A percentile compares a stretch with the other conserved stretches of the same genome.
Evolutionary conservation across 1,140 invertebrate genomes (phyloP).

Genomic region (Potamilus streckersoni): DNA sequence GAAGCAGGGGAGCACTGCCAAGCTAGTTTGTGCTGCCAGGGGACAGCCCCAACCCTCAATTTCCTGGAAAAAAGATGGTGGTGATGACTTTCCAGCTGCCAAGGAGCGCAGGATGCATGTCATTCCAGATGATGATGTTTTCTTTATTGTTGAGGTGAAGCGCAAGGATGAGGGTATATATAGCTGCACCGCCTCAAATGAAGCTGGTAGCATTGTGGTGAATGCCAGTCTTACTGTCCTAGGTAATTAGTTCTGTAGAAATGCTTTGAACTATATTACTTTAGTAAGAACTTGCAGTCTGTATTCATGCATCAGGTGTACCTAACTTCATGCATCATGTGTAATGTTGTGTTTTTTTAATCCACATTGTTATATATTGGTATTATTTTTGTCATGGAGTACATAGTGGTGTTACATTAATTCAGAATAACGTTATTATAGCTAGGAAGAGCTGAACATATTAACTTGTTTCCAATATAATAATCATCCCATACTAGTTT

Average conservation of each 20-base stretch:
- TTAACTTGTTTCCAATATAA: no score
- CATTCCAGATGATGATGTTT: conserved; percentile 89
- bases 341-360: no score
- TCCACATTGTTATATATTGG: no score
- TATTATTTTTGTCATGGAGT: no score
- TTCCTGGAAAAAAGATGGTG: conserved; percentile 90
- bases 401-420: no score
- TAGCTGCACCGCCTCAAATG: conserved; percentile 92
- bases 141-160: conserved; percentile 92
- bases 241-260: conserved; percentile 69
- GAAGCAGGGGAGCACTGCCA: conserved; percentile 85
- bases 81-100: conserved; percentile 93
- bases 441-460: no score
- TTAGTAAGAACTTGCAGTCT: no score
- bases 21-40: conserved; percentile 89
- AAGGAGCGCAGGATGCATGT: conserved; percentile 92
- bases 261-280: no score
- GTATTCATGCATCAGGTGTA: no score
- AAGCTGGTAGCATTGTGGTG: conserved; percentile 85
- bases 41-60: conserved; percentile 91
- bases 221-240: conserved; percentile 91
- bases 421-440: no score
- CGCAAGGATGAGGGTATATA: conserved; percentile 90
- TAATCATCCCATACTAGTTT: no score
- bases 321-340: no score